Percentiles rank a stretch among this genome's conserved stretches.
Conservation (phyloP, 2,113 vertebrate genomes). For the Xiphorhynchus elegans region DNA sequence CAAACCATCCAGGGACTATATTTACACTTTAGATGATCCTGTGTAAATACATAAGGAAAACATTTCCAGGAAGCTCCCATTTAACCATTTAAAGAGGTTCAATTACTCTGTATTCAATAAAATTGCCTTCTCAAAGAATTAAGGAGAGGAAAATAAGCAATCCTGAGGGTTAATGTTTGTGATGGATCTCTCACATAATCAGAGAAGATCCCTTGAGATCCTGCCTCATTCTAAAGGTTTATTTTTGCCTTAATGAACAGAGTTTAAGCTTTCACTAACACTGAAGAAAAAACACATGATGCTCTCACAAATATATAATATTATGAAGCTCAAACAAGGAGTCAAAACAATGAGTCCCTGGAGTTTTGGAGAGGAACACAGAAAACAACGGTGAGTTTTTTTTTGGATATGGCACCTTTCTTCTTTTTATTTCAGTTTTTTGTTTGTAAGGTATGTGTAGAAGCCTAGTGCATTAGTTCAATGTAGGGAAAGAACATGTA, state of each 20-base stretch:
- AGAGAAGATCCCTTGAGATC: neutral
- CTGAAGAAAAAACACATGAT: neutral
- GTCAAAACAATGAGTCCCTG: neutral
- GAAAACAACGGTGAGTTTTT: neutral
- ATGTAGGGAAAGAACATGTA: neutral
- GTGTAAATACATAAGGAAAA: slow-evolving; percentile 14
- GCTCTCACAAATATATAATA: neutral
- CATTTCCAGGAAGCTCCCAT: slow-evolving; percentile 31
- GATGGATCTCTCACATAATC: neutral
- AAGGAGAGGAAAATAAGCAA: neutral
- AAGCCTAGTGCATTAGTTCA: neutral
- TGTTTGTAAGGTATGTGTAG: neutral
- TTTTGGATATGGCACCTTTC: neutral
- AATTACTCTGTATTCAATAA: neutral
- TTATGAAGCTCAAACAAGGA: neutral
- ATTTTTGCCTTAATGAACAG: neutral
- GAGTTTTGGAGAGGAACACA: neutral
- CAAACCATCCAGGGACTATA: neutral
- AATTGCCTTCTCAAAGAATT: neutral
- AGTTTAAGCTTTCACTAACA: neutral
- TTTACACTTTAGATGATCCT: slow-evolving; percentile 14
- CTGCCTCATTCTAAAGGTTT: neutral
- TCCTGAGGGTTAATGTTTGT: neutral
- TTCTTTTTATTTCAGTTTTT: neutral
- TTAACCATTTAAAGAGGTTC: neutral